Percentiles rank a stretch among this genome's conserved stretches.
Evolutionary conservation across 2,797 vertebrate genomes (phyloP).

Genomic region (Serranus cabrilla): DNA sequence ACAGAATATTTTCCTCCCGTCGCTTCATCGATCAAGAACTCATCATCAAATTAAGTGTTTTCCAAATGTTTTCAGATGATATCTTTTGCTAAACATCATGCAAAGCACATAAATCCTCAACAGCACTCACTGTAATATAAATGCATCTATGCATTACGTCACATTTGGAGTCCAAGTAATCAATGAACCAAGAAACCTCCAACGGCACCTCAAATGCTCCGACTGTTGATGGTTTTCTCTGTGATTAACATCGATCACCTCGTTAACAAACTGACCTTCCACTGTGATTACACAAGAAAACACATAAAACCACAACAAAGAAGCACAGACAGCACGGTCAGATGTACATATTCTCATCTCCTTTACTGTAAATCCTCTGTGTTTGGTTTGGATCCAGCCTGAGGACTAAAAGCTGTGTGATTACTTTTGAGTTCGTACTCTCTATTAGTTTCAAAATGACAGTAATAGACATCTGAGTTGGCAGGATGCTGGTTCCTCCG

Average conservation of each 20-base stretch:
- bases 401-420: neutral
- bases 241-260: constrained; percentile 63
- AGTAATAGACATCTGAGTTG: neutral
- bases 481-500: constrained; percentile 3
- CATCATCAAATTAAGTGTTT: neutral
- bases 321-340: neutral
- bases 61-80: neutral
- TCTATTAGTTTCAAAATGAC: neutral
- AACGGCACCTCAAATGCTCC: constrained; percentile 26
- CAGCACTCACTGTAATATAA: neutral
- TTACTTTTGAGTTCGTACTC: neutral
- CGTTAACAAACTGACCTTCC: constrained; percentile 57
- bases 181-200: constrained; percentile 32
- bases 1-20: too few species aligned
- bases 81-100: neutral
- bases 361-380: too few species aligned
- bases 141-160: neutral
- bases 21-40: too few species aligned
- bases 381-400: too few species aligned
- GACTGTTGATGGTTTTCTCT: constrained; percentile 42
- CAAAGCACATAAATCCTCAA: neutral
- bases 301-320: neutral
- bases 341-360: too few species aligned
- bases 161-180: neutral
- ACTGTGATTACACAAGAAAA: constrained; percentile 13